phyloP scores from a whole-genome alignment of 2,797 vertebrate species.

The Crocodylus rhombifer region DNA sequence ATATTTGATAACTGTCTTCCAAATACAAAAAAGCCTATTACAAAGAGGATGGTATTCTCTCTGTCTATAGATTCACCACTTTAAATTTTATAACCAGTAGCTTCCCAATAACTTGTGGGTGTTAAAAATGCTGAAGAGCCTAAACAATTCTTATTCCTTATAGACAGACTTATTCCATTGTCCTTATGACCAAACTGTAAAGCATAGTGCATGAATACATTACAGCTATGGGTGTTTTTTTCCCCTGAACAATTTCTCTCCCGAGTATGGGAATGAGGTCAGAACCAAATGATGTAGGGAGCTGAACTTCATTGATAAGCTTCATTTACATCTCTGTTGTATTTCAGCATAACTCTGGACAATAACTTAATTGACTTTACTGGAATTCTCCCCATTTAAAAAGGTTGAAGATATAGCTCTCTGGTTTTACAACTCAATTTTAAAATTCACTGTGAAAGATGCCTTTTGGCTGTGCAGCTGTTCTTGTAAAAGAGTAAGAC shows the following conservation, averaged over 20 bases:
- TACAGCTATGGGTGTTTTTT: accelerated
- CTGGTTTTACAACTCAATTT: neutral
- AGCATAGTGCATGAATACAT: neutral
- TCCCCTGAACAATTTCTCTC: neutral
- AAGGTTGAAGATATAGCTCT: neutral
- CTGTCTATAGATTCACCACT: too few relatives aligned
- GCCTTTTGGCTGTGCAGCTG: neutral
- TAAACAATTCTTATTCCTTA: too few relatives aligned
- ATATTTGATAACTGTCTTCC: too few relatives aligned
- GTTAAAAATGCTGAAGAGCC: too few relatives aligned
- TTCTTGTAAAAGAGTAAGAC: neutral
- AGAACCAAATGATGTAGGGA: accelerated
- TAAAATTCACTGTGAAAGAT: neutral
- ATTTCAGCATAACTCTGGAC: neutral
- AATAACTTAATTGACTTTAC: accelerated
- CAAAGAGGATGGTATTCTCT: too few relatives aligned
- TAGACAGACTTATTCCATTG: neutral
- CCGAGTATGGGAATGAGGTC: neutral
- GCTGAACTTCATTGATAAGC: neutral
- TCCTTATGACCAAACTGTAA: neutral
- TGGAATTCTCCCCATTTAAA: neutral
- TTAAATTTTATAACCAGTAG: too few relatives aligned
- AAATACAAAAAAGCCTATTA: too few relatives aligned
- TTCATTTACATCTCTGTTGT: neutral
- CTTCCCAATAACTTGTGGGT: too few relatives aligned